phyloP scores from a whole-genome alignment of 2,797 vertebrate species.

The Poliocrania exsul region DNA sequence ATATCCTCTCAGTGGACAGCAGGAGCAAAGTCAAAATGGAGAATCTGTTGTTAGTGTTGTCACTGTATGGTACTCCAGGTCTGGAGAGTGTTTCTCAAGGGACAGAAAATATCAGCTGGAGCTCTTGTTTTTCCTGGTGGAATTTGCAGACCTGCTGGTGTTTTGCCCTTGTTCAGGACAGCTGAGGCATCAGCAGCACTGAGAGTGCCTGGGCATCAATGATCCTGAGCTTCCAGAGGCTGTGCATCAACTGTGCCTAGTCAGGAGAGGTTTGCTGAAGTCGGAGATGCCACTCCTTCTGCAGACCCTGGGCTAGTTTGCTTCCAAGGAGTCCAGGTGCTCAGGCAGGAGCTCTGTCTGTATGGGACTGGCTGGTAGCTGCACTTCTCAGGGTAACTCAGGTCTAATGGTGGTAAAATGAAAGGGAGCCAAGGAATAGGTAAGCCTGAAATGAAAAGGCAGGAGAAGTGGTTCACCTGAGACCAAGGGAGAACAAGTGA shows the following conservation, averaged over 20 bases:
- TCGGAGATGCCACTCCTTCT: neutral
- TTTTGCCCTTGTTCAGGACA: neutral
- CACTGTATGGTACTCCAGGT: neutral
- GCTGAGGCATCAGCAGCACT: neutral
- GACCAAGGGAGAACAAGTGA: neutral
- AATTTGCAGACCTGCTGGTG: neutral
- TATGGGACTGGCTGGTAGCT: neutral
- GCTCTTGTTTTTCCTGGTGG: neutral
- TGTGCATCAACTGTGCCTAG: neutral
- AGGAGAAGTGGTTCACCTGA: neutral
- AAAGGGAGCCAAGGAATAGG: neutral
- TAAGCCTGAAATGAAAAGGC: neutral
- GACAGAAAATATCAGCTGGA: neutral
- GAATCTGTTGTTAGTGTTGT: neutral
- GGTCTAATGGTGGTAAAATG: neutral
- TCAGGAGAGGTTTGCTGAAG: neutral
- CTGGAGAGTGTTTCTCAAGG: neutral
- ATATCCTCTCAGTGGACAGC: neutral
- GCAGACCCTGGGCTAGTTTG: neutral
- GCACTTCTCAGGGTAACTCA: neutral
- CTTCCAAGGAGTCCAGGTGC: neutral
- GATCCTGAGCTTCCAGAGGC: neutral
- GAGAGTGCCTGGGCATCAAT: neutral
- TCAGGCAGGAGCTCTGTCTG: neutral
- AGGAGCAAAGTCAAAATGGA: neutral